Percentiles rank a stretch among this genome's conserved stretches.
Evolutionary conservation across 1,140 invertebrate species (phyloP).

Genomic region (Drosophila setifemur): DNA sequence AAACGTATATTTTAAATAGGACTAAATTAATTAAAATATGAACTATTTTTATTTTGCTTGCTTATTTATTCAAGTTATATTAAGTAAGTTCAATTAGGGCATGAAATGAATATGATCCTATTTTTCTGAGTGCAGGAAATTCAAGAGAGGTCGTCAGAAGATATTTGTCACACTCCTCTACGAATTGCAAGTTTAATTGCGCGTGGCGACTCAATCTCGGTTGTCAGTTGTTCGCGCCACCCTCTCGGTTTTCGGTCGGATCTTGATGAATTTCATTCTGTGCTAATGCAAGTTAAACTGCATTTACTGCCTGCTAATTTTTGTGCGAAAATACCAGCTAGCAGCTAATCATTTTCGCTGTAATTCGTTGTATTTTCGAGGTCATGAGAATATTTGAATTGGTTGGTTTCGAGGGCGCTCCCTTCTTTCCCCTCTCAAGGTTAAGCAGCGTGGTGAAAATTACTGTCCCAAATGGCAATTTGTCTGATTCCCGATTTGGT

Average conservation of each 20-base stretch:
- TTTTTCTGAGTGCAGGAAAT: neutral
- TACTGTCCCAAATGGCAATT: slow-evolving; percentile 8
- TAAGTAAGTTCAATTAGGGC: too few relatives aligned
- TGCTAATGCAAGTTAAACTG: slow-evolving; percentile 76
- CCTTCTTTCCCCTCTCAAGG: neutral
- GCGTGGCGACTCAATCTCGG: slow-evolving; percentile 63
- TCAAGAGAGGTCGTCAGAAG: slow-evolving; percentile 44
- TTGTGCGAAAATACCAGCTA: slow-evolving; percentile 49
- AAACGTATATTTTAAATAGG: too few relatives aligned
- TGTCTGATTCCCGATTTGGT: slow-evolving; percentile 32
- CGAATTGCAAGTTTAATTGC: slow-evolving; percentile 60
- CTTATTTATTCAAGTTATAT: neutral
- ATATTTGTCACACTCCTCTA: slow-evolving; percentile 68
- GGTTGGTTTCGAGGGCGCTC: slow-evolving; percentile 20
- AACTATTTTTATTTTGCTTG: neutral
- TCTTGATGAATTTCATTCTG: slow-evolving; percentile 75
- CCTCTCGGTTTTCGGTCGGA: slow-evolving; percentile 16
- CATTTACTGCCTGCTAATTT: slow-evolving; percentile 71
- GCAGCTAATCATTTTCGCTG: slow-evolving; percentile 14
- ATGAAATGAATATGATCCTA: neutral
- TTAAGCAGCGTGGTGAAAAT: slow-evolving; percentile 51
- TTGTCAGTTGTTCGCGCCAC: slow-evolving; percentile 31
- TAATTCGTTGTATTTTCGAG: slow-evolving; percentile 37
- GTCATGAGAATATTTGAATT: slow-evolving; percentile 57
- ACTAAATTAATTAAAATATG: too few relatives aligned